Conservation (phyloP, 1,140 invertebrate genomes). For the Aphidius ervi region DNA sequence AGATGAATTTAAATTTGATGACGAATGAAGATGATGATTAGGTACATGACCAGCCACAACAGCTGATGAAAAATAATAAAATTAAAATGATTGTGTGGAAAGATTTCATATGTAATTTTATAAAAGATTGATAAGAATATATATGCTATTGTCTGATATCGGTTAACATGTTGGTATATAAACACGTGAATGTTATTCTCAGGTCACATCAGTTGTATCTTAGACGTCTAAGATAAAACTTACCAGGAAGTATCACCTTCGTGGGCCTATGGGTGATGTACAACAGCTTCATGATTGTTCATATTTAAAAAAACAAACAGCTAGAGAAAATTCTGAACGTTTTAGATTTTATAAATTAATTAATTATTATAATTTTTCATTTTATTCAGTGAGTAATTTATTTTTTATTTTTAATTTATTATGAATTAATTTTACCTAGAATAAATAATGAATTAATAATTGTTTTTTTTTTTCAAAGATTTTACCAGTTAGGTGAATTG, state of each 20-base stretch:
- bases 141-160: not conserved
- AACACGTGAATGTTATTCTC: not conserved
- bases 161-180: not conserved
- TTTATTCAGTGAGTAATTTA: too few relatives aligned
- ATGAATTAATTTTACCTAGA: not conserved
- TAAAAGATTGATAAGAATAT: not conserved
- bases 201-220: not conserved
- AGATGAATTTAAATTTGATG: too few relatives aligned
- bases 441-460: not conserved
- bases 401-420: too few relatives aligned
- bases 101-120: not conserved
- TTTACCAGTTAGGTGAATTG: slow-evolving; percentile 2
- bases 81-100: not conserved
- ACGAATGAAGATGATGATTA: too few relatives aligned
- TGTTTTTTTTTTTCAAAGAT: not conserved
- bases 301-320: slow-evolving; percentile 6
- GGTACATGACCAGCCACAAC: slow-evolving; percentile 4
- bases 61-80: not conserved
- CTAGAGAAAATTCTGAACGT: slow-evolving; percentile 2
- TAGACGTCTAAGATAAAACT: not conserved
- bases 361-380: too few relatives aligned
- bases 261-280: slow-evolving; percentile 1
- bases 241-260: not conserved
- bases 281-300: not conserved
- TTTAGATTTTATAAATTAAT: not conserved